Percentiles rank a stretch among this genome's conserved stretches.
These are phyloP conservation scores for Melipona quadrifasciata DNA, from an alignment of 1,140 invertebrate species.

Conservation along the genomic window DNA sequence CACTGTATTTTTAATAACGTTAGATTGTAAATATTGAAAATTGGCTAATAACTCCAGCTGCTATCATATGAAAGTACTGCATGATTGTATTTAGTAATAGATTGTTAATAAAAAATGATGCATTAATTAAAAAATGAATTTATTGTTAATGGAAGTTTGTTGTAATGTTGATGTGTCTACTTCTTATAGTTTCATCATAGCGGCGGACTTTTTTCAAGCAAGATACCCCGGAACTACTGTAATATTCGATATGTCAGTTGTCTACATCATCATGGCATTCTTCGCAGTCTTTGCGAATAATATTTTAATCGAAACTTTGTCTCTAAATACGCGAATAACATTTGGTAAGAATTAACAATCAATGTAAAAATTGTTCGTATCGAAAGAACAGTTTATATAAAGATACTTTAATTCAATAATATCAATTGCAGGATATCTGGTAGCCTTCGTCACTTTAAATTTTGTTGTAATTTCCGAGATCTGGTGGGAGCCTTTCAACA, in stretches of 20 bases:
- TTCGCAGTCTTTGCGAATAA: conserved; percentile 93
- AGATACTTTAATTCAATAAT: not conserved
- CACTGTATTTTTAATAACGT: not conserved
- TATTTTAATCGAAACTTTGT: conserved; percentile 90
- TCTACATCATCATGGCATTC: conserved; percentile 94
- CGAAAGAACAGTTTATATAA: not conserved
- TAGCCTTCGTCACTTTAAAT: conserved; percentile 90
- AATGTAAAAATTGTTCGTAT: not conserved
- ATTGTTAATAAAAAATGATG: not conserved
- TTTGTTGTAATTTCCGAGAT: conserved; percentile 93
- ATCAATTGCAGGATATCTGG: conserved; percentile 86
- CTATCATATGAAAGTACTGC: not conserved
- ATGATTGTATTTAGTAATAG: not conserved
- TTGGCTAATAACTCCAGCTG: not conserved
- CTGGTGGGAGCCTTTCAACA: conserved; percentile 90
- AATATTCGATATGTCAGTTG: conserved; percentile 95
- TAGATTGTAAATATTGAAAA: not conserved
- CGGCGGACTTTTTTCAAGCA: conserved; percentile 93
- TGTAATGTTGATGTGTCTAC: not conserved
- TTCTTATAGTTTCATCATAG: conserved; percentile 91
- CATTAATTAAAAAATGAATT: not conserved
- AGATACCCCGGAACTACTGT: conserved; percentile 92
- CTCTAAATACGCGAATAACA: conserved; percentile 91
- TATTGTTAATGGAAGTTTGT: not conserved
- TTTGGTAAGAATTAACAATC: conserved; percentile 85